Base-by-base conservation (phyloP, 2,888 invertebrate species). In the Rotaria magnacalcarata region DNA sequence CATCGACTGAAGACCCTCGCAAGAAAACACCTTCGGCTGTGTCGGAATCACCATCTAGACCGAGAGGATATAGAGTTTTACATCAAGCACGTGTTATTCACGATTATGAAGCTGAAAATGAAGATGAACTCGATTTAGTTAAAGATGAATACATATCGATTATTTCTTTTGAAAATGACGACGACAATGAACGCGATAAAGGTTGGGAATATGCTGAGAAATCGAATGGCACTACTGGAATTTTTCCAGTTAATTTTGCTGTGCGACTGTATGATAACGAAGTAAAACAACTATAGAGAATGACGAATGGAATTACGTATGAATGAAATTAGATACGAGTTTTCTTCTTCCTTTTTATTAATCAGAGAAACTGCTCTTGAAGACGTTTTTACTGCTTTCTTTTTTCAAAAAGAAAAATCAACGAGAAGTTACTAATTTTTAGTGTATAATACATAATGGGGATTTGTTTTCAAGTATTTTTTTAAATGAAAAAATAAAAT, bases 161-260 rank as follows among this genome's bases (percentile, higher is more conserved):
- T 14, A 80, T 80, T 24, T 43, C 43, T 16, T 80, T 24, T 43
- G 0, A 43, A 0, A 47, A 80, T n/a, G 80, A 47, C 8, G 47
- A 47, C 3, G 47, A 80, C 14, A 43, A 47, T 47, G 7, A 2
- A 43, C 24, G 80, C 10, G 80, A 80, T n/a, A 24, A 47, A 0
- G 80, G 80, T 3, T 80, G 80, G 80, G 47, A 80, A 24, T 47
- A n/a, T n/a, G 80, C 19, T 4, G 14, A 80, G 14, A 80, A 80
- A n/a, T 11, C 16, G 0, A 47, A 80, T 80, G 80, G 80, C n/a
- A 47, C 43, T 21, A 43, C 47, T 80, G 80, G 80, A 47, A 21
- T 80, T n/a, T 80, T 80, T 24, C 80, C 80, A 19, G 47, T 47
- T 2, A 80, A 80, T 80, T 80, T 80, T 47, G 47, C 47, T 19